Conservation (phyloP, 2,113 vertebrate genomes). For the Trematocara nigrifrons region DNA sequence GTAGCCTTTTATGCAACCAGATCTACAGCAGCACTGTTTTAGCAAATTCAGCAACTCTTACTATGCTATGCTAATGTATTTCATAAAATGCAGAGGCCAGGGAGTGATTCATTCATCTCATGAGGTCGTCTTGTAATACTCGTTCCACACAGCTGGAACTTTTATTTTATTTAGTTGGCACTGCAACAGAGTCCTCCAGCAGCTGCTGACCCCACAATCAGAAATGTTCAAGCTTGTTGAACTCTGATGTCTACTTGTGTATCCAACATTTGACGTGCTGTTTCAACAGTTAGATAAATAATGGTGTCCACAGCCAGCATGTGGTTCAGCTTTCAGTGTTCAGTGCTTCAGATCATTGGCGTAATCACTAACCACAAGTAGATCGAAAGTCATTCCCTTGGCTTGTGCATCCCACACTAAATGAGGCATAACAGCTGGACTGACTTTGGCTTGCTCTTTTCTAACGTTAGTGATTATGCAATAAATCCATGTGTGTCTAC, state of each 20-base stretch:
- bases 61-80: slow-evolving; percentile 34
- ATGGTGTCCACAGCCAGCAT: background rate
- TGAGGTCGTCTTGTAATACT: background rate
- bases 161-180: background rate
- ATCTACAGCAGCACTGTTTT: background rate
- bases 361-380: background rate
- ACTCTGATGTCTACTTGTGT: background rate
- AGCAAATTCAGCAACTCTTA: slow-evolving; percentile 34
- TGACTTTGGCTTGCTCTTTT: background rate
- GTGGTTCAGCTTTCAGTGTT: background rate
- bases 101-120: slow-evolving; percentile 35
- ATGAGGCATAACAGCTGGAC: background rate
- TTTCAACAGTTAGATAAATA: background rate
- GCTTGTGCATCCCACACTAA: background rate
- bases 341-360: background rate
- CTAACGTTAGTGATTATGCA: background rate
- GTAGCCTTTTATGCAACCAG: background rate
- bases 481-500: background rate
- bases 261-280: background rate
- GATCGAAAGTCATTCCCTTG: background rate
- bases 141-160: background rate
- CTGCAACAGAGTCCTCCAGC: background rate
- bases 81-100: slow-evolving; percentile 12
- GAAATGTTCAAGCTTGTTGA: slow-evolving; percentile 14
- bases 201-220: slow-evolving; percentile 16